Percentiles rank a stretch among this genome's conserved stretches.
Conservation (phyloP, 1,140 invertebrate genomes). For the Pissodes strobi region DNA sequence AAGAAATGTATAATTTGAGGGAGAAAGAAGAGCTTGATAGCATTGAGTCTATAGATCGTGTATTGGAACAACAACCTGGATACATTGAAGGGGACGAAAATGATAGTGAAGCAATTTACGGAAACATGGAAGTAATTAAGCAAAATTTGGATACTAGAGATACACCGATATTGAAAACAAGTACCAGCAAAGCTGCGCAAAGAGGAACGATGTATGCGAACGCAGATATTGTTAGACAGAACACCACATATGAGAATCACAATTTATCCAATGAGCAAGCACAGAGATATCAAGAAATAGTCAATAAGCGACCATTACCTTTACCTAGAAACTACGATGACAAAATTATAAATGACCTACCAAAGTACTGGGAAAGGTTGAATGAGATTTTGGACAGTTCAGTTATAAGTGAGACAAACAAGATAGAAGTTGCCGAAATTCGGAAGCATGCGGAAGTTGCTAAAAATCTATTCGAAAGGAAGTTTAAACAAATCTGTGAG, state of each 20-base stretch:
- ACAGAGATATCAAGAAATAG: background rate
- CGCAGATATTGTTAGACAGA: background rate
- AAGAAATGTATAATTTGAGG: background rate
- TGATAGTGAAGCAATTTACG: background rate
- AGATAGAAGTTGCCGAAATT: conserved; percentile 5
- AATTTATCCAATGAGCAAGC: background rate
- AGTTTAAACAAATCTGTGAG: conserved; percentile 8
- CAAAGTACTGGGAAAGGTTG: conserved; percentile 16
- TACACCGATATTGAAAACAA: background rate
- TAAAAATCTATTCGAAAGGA: conserved; percentile 21
- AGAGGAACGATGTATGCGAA: conserved; percentile 9
- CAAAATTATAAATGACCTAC: conserved; percentile 13
- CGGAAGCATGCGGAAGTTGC: conserved; percentile 13
- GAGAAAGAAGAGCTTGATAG: background rate
- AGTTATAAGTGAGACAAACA: background rate
- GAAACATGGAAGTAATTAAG: background rate
- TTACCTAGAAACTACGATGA: conserved; percentile 24
- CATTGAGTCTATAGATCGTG: background rate
- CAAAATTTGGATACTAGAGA: background rate
- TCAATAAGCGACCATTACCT: conserved; percentile 16
- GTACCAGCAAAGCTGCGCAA: background rate
- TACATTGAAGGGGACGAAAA: background rate
- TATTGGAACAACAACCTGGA: background rate
- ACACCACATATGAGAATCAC: background rate
- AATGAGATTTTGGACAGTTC: conserved; percentile 9